Base-by-base conservation (phyloP, 2,888 invertebrate species). In the Bursaphelenchus okinawaensis region DNA sequence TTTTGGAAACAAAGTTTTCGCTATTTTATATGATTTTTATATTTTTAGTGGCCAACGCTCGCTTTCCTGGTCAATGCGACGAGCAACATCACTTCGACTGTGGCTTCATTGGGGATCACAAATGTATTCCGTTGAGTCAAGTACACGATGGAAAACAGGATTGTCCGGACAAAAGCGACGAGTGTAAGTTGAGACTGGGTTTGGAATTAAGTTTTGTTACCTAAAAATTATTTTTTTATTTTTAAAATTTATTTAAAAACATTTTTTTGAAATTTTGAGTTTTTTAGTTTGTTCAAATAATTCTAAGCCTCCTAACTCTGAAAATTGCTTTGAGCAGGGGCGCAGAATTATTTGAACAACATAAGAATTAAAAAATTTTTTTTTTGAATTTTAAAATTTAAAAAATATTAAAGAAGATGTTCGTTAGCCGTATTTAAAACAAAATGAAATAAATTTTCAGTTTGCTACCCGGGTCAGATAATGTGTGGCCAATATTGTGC, bases 91-190 rank as follows among this genome's bases (percentile, higher is more conserved):
- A 73, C 50, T 80, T 75, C 65, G 79, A 80, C 67, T 80, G 80
- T 59, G 75, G 77, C 24, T 64, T 74, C 24, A 22, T 65, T 24
- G 69, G 69, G 20, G 69, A 65, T 23, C 75, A 77, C 50, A 71
- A 71, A 58, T 80, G 80, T 66, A 74, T 80, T 52, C 74, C 79
- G 16, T 69, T 78, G 22, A 58, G 60, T 29, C 68, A 72, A 26
- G 77, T 80, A 65, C 76, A 79, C 63, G 77, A 80, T 65, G 80
- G 80, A 19, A 68, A 71, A 62, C 71, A 73, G 27, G 79, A 80
- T 60, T 80, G 80, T 60, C 65, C 69, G 57, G 79, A 80, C 67
- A 77, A 76, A 28, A 78, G 78, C 63, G 80, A 80, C 70, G 80
- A 80, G 70, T 78, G 80, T 80, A 52, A 69, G 71, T 54, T 26